These are phyloP conservation scores for Bicyclus anynana DNA, from an alignment of 1,140 invertebrate species.

Conservation along the genomic window DNA sequence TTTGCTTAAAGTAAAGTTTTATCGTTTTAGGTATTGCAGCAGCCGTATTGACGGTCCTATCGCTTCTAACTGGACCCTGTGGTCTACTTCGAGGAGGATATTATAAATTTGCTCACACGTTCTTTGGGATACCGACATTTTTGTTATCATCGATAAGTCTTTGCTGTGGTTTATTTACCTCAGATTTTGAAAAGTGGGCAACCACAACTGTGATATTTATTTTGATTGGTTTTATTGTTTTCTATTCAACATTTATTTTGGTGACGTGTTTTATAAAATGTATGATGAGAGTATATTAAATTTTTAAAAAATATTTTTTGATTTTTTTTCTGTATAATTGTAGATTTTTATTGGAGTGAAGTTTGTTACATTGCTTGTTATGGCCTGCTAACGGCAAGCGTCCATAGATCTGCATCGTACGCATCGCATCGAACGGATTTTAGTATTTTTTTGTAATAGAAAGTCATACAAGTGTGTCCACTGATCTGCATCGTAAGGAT, in stretches of 20 bases:
- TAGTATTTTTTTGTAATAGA: too few species aligned
- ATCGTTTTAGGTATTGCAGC: slow-evolving; percentile 33
- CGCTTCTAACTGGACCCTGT: slow-evolving; percentile 26
- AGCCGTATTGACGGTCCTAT: slow-evolving; percentile 17
- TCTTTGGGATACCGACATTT: slow-evolving; percentile 40
- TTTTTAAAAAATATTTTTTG: too few species aligned
- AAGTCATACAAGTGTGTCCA: too few species aligned
- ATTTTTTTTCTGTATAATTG: too few species aligned
- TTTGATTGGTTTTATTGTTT: slow-evolving; percentile 35
- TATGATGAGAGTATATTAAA: slow-evolving; percentile 27
- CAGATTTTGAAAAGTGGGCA: slow-evolving; percentile 32
- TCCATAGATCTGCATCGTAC: too few species aligned
- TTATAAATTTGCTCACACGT: slow-evolving; percentile 30
- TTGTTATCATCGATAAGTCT: slow-evolving; percentile 38
- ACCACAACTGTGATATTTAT: slow-evolving; percentile 18
- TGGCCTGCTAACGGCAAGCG: too few species aligned
- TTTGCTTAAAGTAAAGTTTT: too few species aligned
- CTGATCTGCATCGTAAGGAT: too few species aligned
- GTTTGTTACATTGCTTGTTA: too few species aligned
- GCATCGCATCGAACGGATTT: too few species aligned
- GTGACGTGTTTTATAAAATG: slow-evolving; percentile 38
- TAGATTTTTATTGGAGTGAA: too few species aligned
- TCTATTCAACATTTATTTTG: slow-evolving; percentile 35
- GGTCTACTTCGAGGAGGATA: slow-evolving; percentile 21
- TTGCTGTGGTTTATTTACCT: slow-evolving; percentile 26